A percentile compares a stretch with the other conserved stretches of the same genome.
Conservation (phyloP, 1,140 invertebrate genomes). For the Drepana arcuata region DNA sequence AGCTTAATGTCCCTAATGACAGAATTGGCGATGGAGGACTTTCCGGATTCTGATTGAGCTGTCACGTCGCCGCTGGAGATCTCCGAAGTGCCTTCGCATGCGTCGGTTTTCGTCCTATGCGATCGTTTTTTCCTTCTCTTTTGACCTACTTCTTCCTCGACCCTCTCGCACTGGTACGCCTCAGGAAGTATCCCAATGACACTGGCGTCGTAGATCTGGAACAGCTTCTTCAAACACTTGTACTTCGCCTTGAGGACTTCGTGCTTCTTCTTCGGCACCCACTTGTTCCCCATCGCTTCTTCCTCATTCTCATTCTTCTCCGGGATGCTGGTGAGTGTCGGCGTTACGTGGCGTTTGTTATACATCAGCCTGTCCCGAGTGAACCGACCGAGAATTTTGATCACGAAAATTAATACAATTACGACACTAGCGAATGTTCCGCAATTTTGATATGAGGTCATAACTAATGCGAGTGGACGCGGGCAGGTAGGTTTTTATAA, state of each 20-base stretch:
- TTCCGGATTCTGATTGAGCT: slow-evolving; percentile 10
- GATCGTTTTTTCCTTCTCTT: slow-evolving; percentile 29
- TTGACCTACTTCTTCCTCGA: too few relatives aligned
- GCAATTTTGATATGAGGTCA: slow-evolving; percentile 52
- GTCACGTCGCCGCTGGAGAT: not conserved
- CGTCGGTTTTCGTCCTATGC: slow-evolving; percentile 40
- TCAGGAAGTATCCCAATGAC: slow-evolving; percentile 52
- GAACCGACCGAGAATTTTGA: slow-evolving; percentile 37
- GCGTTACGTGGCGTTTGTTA: slow-evolving; percentile 27
- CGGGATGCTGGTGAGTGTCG: slow-evolving; percentile 33
- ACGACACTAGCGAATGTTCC: slow-evolving; percentile 40
- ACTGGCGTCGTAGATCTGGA: slow-evolving; percentile 58
- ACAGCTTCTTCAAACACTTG: slow-evolving; percentile 59
- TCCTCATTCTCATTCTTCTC: slow-evolving; percentile 38
- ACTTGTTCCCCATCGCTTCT: slow-evolving; percentile 31
- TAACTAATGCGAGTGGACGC: slow-evolving; percentile 28
- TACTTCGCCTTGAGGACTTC: slow-evolving; percentile 60
- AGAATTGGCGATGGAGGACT: slow-evolving; percentile 20
- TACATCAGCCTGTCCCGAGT: slow-evolving; percentile 27
- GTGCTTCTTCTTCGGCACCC: slow-evolving; percentile 63
- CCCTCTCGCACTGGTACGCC: slow-evolving; percentile 6
- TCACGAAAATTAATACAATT: slow-evolving; percentile 30
- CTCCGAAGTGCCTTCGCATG: slow-evolving; percentile 30
- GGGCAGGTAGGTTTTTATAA: slow-evolving; percentile 22
- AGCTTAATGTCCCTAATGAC: slow-evolving; percentile 36